A percentile compares a stretch with the other conserved stretches of the same genome.
Evolutionary conservation across 2,888 invertebrate species (phyloP).

Genomic region (Sminthurides aquaticus): DNA sequence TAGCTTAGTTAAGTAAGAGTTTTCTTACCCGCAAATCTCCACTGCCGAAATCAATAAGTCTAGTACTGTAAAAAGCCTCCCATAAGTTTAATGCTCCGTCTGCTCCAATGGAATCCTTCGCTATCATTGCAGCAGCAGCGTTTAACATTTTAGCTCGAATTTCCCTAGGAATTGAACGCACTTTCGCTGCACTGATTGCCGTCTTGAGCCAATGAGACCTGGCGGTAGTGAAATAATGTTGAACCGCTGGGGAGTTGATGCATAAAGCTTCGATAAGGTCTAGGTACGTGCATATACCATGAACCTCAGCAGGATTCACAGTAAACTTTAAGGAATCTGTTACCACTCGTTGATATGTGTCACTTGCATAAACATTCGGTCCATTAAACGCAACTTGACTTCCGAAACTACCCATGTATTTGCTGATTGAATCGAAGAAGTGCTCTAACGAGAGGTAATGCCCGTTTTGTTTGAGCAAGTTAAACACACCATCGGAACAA

Average conservation of each 20-base stretch:
- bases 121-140: constrained; percentile 38
- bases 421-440: constrained; percentile 67
- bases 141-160: constrained; percentile 36
- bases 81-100: constrained; percentile 35
- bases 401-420: constrained; percentile 33
- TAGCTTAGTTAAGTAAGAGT: too few species aligned
- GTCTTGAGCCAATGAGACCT: constrained; percentile 36
- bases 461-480: constrained; percentile 64
- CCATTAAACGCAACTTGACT: constrained; percentile 21
- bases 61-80: constrained; percentile 36
- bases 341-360: constrained; percentile 25
- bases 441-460: constrained; percentile 69
- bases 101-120: constrained; percentile 18
- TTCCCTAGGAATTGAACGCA: constrained; percentile 34
- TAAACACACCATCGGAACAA: constrained; percentile 70
- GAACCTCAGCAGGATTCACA: constrained; percentile 38
- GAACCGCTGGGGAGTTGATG: constrained; percentile 20
- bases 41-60: constrained; percentile 34
- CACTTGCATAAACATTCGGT: constrained; percentile 24
- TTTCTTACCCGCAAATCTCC: constrained; percentile 39
- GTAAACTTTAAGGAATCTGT: constrained; percentile 23
- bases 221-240: constrained; percentile 33
- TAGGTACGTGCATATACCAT: constrained; percentile 38
- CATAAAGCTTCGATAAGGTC: constrained; percentile 34
- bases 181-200: constrained; percentile 29